Evolutionary conservation across 2,113 vertebrate species (phyloP).

Genomic region (Ancistrus triradiatus): DNA sequence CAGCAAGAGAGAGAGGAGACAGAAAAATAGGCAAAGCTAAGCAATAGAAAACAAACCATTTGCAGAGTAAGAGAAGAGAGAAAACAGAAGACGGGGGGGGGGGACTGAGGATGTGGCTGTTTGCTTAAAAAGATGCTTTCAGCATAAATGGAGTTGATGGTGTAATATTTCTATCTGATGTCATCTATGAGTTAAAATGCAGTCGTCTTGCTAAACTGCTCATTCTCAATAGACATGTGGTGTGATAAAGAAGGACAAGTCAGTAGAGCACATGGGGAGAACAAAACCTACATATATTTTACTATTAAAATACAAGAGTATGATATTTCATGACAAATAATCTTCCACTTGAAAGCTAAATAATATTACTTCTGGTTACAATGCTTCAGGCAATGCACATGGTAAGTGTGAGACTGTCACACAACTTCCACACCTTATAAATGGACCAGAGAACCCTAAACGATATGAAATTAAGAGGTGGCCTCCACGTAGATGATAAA

Average conservation of each 20-base stretch:
- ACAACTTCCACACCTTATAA: too few species aligned
- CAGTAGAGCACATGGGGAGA: background rate
- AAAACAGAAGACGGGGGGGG: constrained; percentile 13
- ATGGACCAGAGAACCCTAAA: too few species aligned
- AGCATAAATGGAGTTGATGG: constrained; percentile 56
- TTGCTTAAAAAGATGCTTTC: constrained; percentile 58
- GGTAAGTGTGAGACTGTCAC: too few species aligned
- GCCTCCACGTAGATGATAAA: too few species aligned
- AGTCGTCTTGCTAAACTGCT: background rate
- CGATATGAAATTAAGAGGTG: too few species aligned
- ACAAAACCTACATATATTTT: too few species aligned
- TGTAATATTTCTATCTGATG: constrained; percentile 23
- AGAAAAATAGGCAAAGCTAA: constrained; percentile 60
- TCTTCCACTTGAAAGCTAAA: too few species aligned
- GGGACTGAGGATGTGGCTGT: background rate
- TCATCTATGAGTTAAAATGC: background rate
- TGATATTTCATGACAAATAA: background rate
- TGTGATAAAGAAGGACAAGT: too few species aligned
- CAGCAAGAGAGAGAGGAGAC: constrained; percentile 54
- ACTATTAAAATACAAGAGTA: background rate
- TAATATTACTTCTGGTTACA: too few species aligned
- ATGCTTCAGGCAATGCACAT: too few species aligned
- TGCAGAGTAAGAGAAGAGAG: constrained; percentile 43
- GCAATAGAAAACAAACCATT: constrained; percentile 24
- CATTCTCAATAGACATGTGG: background rate